Percentiles rank a stretch among this genome's conserved stretches.
Evolutionary conservation across 2,888 invertebrate genomes (phyloP).

Genomic region (Encarsia formosa): DNA sequence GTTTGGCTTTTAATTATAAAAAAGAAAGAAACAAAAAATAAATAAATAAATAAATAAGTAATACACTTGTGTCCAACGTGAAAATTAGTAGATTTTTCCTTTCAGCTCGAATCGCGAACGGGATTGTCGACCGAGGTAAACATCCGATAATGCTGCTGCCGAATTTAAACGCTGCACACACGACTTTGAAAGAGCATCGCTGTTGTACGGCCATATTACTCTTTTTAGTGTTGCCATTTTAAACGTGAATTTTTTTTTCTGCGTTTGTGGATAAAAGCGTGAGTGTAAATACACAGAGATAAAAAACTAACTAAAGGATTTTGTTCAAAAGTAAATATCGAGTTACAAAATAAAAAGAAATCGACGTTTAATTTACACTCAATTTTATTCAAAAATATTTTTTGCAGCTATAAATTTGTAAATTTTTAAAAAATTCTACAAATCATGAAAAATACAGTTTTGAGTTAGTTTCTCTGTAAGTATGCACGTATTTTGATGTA

Average conservation of each 20-base stretch:
- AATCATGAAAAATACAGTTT: no score
- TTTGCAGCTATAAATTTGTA: no score
- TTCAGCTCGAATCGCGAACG: constrained; percentile 30
- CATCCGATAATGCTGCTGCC: constrained; percentile 27
- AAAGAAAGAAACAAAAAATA: no score
- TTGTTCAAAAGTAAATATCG: background rate
- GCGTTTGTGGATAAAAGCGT: constrained; percentile 7
- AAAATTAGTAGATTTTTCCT: constrained; percentile 29
- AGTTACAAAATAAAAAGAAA: no score
- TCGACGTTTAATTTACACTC: no score
- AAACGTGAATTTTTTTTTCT: constrained; percentile 13
- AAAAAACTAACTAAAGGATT: background rate
- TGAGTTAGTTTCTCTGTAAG: no score
- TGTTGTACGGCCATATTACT: constrained; percentile 27
- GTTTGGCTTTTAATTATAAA: background rate
- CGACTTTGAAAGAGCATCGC: constrained; percentile 28
- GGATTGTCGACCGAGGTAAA: constrained; percentile 28
- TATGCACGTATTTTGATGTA: no score
- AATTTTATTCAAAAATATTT: no score
- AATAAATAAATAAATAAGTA: no score
- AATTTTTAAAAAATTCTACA: no score
- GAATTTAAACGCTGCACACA: constrained; percentile 27
- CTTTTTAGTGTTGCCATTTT: constrained; percentile 22
- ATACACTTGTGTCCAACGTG: constrained; percentile 12
- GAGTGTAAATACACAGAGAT: constrained; percentile 15